phyloP scores from a whole-genome alignment of 1,140 invertebrate species.

The Pseudobourletiella spinata region DNA sequence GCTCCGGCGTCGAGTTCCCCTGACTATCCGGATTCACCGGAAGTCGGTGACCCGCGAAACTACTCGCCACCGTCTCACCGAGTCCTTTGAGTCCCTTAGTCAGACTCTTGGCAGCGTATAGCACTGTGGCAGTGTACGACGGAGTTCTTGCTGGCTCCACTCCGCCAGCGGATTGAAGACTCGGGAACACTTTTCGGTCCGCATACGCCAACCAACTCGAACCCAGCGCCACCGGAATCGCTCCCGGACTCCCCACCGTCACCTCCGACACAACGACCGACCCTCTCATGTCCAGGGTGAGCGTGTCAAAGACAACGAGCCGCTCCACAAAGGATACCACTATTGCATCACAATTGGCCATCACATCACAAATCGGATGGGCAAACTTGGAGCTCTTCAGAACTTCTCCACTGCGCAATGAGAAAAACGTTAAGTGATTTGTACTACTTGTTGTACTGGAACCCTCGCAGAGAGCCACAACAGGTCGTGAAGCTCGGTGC shows the following conservation, averaged over 20 bases:
- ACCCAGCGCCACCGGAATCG: constrained; percentile 82
- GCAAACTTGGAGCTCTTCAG: constrained; percentile 87
- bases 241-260: constrained; percentile 58
- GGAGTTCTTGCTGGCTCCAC: constrained; percentile 53
- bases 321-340: constrained; percentile 81
- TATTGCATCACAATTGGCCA: constrained; percentile 70
- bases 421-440: constrained; percentile 80
- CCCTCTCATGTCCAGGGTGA: constrained; percentile 68
- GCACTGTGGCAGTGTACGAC: constrained; percentile 88
- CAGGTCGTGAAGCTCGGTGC: constrained; percentile 65
- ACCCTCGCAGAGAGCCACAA: constrained; percentile 80
- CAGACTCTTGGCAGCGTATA: constrained; percentile 87
- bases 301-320: constrained; percentile 82
- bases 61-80: constrained; percentile 87
- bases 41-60: constrained; percentile 59
- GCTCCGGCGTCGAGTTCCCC: constrained; percentile 37
- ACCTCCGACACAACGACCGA: constrained; percentile 83
- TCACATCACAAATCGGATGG: constrained; percentile 74
- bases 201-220: constrained; percentile 59
- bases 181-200: constrained; percentile 70
- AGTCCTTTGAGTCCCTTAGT: constrained; percentile 75
- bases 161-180: constrained; percentile 77
- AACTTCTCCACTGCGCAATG: constrained; percentile 77
- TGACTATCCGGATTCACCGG: constrained; percentile 37
- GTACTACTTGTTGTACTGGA: constrained; percentile 61